Evolutionary conservation across 2,797 vertebrate genomes (phyloP), one percentile per base, ranked within the genome.

Genomic region (Vultur gryphus): DNA sequence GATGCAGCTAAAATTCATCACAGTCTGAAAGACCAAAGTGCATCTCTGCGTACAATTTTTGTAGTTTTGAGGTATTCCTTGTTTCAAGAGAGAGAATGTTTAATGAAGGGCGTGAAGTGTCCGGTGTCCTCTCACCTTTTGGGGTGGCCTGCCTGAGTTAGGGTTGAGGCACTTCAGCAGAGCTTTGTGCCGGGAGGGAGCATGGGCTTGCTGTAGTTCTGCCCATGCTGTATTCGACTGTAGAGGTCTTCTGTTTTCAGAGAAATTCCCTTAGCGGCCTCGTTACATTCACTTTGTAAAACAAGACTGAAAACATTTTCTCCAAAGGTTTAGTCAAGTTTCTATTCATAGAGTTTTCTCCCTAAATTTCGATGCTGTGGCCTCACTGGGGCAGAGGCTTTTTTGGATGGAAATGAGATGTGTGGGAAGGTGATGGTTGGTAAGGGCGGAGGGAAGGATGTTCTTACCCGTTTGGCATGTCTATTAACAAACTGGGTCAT

Each of bases 381-480:
- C 87, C 82, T 96, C 82, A 46, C 43, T 37, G 17, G 92, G 81
- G 79, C 87, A 94, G 89, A 86, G 83, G 70, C 77, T 95, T 95
- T 94, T 93, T 91, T 95, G 90, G 87, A 86, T 93, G 86, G 79
- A 85, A 77, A 86, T 72, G 89, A 92, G 62, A 91, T 95, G 88
- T 92, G 95, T 96, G 89, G 95, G 97, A 97, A 93, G 96, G 96
- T 96, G 96, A 84, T 96, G 95, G 96, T 96, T 93, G 92, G 91
- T 83, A 93, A 91, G 87, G 94, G 94, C 0, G 76, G 91, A 92
- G 96, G 91, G 79, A 97, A 93, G 91, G 91, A 93, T 97, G 91
- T 97, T 96, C 93, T 97, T 97, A 92, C 79, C 82, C 76, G 0
- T 92, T 97, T 92, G 93, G 87, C 69, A 46, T 86, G 84, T 93